These are phyloP conservation scores for Lampris incognitus DNA, from an alignment of 2,113 vertebrate genomes.

Conservation along the genomic window DNA sequence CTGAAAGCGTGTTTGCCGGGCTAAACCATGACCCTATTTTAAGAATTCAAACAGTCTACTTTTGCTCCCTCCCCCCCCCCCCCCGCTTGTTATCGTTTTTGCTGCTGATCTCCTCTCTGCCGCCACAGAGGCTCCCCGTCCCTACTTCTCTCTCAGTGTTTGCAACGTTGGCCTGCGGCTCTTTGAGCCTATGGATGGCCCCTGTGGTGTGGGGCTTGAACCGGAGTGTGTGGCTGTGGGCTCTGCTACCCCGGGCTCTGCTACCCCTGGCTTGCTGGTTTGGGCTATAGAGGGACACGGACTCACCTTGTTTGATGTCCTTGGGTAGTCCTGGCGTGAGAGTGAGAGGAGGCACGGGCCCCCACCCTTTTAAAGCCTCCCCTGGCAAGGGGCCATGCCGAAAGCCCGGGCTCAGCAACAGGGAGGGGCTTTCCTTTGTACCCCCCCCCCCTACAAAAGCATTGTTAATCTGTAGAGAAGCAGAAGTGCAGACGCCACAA, in stretches of 20 bases:
- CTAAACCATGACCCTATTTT: slow-evolving; percentile 21
- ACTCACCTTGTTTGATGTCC: slow-evolving; percentile 83
- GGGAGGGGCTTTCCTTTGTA: slow-evolving; percentile 73
- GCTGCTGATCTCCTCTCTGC: slow-evolving; percentile 34
- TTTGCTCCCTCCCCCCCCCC: neutral
- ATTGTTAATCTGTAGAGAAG: slow-evolving; percentile 76
- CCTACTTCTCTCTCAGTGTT: slow-evolving; percentile 19
- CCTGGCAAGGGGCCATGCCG: slow-evolving; percentile 77
- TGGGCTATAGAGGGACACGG: slow-evolving; percentile 40
- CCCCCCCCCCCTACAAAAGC: slow-evolving; percentile 72
- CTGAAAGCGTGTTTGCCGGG: slow-evolving; percentile 14
- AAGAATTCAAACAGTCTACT: slow-evolving; percentile 1
- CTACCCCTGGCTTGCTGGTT: slow-evolving; percentile 23
- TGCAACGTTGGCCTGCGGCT: slow-evolving; percentile 14
- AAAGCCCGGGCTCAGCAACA: slow-evolving; percentile 78
- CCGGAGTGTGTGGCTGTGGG: slow-evolving; percentile 17
- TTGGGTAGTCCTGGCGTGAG: slow-evolving; percentile 78
- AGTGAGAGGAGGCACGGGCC: slow-evolving; percentile 76
- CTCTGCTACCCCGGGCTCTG: slow-evolving; percentile 6
- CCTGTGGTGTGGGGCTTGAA: slow-evolving; percentile 10
- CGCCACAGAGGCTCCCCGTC: slow-evolving; percentile 14
- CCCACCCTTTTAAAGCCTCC: slow-evolving; percentile 87
- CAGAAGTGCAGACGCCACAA: slow-evolving; percentile 84
- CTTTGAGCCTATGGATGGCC: slow-evolving; percentile 1
- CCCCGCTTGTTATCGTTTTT: slow-evolving; percentile 27